Evolutionary conservation across 2,888 invertebrate genomes (phyloP).

Genomic region (Calephelis perditalis): DNA sequence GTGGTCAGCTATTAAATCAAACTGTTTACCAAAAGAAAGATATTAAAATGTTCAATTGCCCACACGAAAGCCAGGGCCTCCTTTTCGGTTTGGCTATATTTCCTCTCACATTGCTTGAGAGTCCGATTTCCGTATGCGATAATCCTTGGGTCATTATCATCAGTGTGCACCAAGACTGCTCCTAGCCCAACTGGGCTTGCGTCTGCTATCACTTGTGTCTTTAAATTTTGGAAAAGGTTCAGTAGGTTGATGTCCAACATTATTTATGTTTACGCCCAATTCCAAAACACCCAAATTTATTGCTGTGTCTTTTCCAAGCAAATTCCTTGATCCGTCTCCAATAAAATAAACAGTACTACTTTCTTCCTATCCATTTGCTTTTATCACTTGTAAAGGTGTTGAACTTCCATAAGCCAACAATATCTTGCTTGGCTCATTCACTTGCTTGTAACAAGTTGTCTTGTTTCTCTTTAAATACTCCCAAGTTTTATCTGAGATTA

Average conservation of each 20-base stretch:
- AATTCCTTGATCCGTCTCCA: conserved; percentile 24
- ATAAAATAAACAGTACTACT: conserved; percentile 26
- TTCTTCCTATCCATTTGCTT: not conserved
- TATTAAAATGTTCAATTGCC: conserved; percentile 29
- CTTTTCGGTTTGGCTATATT: conserved; percentile 34
- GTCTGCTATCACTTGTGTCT: conserved; percentile 21
- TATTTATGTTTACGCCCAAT: conserved; percentile 20
- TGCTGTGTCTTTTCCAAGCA: conserved; percentile 28
- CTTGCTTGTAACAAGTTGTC: not conserved
- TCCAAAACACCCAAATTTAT: conserved; percentile 24
- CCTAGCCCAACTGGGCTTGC: conserved; percentile 22
- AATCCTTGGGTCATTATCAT: conserved; percentile 25
- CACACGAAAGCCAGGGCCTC: conserved; percentile 28
- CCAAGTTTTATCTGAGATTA: conserved; percentile 22
- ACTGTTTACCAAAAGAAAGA: conserved; percentile 32
- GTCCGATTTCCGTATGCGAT: conserved; percentile 32
- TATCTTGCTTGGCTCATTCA: not conserved
- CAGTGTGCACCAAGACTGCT: conserved; percentile 21
- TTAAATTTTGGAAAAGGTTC: conserved; percentile 29
- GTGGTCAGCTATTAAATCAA: conserved; percentile 39
- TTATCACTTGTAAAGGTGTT: not conserved
- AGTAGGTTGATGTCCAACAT: conserved; percentile 10
- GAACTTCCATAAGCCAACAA: not conserved
- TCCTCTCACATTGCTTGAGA: conserved; percentile 21
- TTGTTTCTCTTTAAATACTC: conserved; percentile 14